Conservation (phyloP, 2,113 vertebrate species). For the Ictalurus furcatus region DNA sequence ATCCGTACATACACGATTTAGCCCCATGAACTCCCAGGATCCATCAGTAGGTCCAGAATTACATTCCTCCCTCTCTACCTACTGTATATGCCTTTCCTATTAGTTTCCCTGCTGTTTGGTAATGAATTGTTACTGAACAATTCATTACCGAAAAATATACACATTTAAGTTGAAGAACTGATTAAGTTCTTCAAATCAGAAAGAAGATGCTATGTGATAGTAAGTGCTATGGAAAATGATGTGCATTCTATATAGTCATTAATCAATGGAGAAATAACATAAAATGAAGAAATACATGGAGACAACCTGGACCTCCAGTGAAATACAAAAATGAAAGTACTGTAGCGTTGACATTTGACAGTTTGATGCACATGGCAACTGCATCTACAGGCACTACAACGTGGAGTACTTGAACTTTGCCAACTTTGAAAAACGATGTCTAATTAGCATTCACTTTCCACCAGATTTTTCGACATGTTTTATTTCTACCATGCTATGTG, state of each 20-base stretch:
- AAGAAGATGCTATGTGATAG: background rate
- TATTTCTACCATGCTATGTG: background rate
- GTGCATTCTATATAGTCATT: background rate
- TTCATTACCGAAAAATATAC: background rate
- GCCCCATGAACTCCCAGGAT: background rate
- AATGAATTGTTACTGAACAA: background rate
- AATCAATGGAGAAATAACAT: background rate
- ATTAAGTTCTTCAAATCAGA: background rate
- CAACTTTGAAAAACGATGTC: background rate
- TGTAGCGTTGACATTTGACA: background rate
- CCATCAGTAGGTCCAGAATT: background rate
- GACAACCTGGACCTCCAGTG: background rate
- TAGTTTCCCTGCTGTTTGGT: background rate
- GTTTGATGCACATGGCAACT: background rate
- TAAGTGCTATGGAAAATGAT: background rate
- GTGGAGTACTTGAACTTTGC: conserved; percentile 9
- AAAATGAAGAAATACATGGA: background rate
- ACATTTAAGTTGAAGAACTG: background rate
- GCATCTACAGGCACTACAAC: background rate
- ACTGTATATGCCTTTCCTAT: background rate
- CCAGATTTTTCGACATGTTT: background rate
- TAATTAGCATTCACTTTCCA: conserved; percentile 22
- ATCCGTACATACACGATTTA: background rate
- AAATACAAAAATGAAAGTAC: background rate
- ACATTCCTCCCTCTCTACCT: background rate